phyloP scores from a whole-genome alignment of 2,888 invertebrate genomes.

The Gastrophysa polygoni region DNA sequence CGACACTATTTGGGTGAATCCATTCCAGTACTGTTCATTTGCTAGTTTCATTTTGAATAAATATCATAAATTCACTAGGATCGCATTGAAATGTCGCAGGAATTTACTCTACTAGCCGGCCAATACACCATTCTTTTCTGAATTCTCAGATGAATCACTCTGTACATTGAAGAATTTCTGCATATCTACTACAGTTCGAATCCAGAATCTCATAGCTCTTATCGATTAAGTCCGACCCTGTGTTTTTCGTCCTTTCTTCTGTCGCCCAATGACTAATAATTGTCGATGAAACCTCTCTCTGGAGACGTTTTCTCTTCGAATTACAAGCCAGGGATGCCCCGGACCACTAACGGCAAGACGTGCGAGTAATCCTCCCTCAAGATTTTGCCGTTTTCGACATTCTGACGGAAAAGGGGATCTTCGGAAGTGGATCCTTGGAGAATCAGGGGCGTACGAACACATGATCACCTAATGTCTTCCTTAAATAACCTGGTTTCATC shows the following conservation, averaged over 20 bases:
- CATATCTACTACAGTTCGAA: too few relatives aligned
- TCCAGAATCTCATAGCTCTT: neutral
- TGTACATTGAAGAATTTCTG: too few relatives aligned
- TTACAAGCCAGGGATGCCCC: conserved; percentile 29
- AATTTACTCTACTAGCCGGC: too few relatives aligned
- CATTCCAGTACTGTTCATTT: too few relatives aligned
- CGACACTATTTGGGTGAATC: too few relatives aligned
- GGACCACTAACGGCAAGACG: conserved; percentile 31
- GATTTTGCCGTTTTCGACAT: conserved; percentile 30
- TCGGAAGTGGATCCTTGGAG: conserved; percentile 23
- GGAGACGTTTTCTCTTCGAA: conserved; percentile 27
- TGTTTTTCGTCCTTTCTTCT: neutral
- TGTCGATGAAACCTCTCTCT: conserved; percentile 24
- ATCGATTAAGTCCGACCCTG: neutral
- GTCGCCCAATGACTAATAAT: conserved; percentile 22
- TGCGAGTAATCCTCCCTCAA: conserved; percentile 31
- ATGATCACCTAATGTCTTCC: too few relatives aligned
- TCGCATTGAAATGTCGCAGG: too few relatives aligned
- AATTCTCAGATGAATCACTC: too few relatives aligned
- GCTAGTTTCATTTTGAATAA: too few relatives aligned
- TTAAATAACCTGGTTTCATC: too few relatives aligned
- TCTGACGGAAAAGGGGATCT: conserved; percentile 17
- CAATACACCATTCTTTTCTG: too few relatives aligned
- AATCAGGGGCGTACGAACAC: conserved; percentile 27
- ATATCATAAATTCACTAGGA: too few relatives aligned